phyloP scores from a whole-genome alignment of 2,113 vertebrate species.

The Alexandromys fortis region DNA sequence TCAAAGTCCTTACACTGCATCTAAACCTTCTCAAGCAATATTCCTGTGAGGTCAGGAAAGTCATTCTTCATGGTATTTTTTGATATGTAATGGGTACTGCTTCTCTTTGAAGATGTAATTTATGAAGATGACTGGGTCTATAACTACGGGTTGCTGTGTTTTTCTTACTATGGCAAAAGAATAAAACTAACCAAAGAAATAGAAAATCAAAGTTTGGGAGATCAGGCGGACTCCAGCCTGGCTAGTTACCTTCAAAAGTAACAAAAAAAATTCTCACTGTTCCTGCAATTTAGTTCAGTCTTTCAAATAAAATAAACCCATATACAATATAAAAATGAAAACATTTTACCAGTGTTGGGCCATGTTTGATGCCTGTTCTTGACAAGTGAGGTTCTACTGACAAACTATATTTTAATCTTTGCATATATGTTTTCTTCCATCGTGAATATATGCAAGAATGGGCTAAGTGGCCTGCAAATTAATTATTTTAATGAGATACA shows the following conservation, averaged over 20 bases:
- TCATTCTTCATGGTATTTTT: not conserved
- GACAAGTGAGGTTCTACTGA: not conserved
- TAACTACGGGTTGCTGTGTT: not conserved
- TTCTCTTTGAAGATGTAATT: not conserved
- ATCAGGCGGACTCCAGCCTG: not conserved
- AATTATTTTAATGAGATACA: not conserved
- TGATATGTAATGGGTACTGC: not conserved
- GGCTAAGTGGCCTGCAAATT: not conserved
- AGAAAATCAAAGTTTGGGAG: not conserved
- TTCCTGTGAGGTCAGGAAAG: not conserved
- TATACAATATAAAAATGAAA: not conserved
- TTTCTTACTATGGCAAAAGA: not conserved
- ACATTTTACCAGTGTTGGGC: not conserved
- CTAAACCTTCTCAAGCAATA: not conserved
- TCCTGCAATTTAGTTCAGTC: not conserved
- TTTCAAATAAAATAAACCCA: not conserved
- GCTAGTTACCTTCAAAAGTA: not conserved
- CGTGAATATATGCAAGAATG: not conserved
- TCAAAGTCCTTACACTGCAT: not conserved
- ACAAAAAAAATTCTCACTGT: not conserved
- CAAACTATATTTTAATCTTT: not conserved
- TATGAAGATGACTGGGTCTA: not conserved
- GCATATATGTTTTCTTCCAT: not conserved
- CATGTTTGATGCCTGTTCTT: not conserved
- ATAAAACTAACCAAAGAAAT: not conserved